These are phyloP conservation scores for Pseudorhiza aurosa DNA, from an alignment of 30 jellyfish, hydroid and myxozoan species.

Conservation along the genomic window DNA sequence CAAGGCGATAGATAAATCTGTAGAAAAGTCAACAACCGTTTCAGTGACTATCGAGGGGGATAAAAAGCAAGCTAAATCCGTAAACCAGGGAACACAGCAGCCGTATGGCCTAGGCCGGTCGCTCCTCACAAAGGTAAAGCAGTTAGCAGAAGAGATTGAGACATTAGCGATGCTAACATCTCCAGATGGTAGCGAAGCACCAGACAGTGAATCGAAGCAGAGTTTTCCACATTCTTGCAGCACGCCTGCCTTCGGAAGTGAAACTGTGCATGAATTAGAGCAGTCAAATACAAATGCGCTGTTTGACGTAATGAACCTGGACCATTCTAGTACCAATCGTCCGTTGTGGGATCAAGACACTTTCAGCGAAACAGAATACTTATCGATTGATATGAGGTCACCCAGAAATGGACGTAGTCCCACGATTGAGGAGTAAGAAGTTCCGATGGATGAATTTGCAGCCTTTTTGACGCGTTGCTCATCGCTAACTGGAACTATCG, in stretches of 20 bases:
- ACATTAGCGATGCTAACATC: constrained; percentile 66
- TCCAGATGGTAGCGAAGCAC: constrained; percentile 56
- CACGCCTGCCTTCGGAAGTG: constrained; percentile 36
- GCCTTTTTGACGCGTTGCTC: too few species aligned
- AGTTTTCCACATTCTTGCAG: constrained; percentile 65
- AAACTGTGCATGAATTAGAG: background rate
- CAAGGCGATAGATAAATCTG: constrained; percentile 82
- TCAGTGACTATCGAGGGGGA: constrained; percentile 75
- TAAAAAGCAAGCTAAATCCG: constrained; percentile 25
- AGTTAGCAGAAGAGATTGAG: constrained; percentile 91
- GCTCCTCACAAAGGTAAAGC: constrained; percentile 79
- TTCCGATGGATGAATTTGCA: too few species aligned
- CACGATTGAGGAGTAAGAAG: background rate
- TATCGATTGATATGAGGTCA: constrained; percentile 64
- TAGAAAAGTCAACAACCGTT: constrained; percentile 91
- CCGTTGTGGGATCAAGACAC: constrained; percentile 60
- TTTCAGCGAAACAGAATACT: constrained; percentile 88
- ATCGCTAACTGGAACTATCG: too few species aligned
- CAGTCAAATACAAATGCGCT: constrained; percentile 9
- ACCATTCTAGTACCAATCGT: constrained; percentile 13
- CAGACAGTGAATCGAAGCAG: constrained; percentile 30
- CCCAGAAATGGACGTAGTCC: constrained; percentile 55
- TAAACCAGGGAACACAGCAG: constrained; percentile 35
- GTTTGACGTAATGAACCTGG: constrained; percentile 1
- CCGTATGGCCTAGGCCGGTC: constrained; percentile 63